Percentiles rank a stretch among this genome's conserved stretches.
Conservation (phyloP, 2,888 invertebrate genomes). For the Nomada ruficornis region DNA sequence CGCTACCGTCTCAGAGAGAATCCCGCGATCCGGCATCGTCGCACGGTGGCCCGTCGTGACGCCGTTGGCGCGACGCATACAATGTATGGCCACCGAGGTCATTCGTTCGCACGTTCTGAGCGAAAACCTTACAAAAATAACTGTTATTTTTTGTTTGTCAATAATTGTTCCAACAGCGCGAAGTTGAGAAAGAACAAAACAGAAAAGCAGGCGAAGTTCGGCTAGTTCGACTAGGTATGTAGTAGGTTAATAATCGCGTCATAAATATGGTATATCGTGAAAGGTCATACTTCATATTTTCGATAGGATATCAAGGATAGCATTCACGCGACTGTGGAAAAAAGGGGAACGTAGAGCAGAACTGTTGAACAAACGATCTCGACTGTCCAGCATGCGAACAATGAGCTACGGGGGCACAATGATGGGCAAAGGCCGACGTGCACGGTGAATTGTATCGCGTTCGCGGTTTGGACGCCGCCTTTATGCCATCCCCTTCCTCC, state of each 20-base stretch:
- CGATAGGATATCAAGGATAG: slow-evolving; percentile 47
- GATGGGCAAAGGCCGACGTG: slow-evolving; percentile 55
- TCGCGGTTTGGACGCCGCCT: slow-evolving; percentile 51
- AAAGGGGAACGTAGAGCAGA: slow-evolving; percentile 37
- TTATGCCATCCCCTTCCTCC: slow-evolving; percentile 55
- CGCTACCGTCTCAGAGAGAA: too few relatives aligned
- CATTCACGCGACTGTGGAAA: slow-evolving; percentile 40
- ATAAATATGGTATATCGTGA: slow-evolving; percentile 38
- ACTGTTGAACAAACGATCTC: slow-evolving; percentile 55
- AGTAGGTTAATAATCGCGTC: slow-evolving; percentile 36
- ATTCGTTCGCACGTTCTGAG: too few relatives aligned
- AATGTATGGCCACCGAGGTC: too few relatives aligned
- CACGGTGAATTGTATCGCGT: slow-evolving; percentile 67
- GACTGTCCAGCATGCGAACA: slow-evolving; percentile 55
- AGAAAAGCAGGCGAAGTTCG: neutral
- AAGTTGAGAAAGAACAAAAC: neutral
- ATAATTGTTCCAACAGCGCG: neutral
- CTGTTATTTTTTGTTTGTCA: too few relatives aligned
- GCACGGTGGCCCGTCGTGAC: too few relatives aligned
- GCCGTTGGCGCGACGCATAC: too few relatives aligned
- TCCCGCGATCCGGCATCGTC: too few relatives aligned
- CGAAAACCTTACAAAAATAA: too few relatives aligned
- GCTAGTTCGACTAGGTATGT: neutral
- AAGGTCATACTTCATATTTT: slow-evolving; percentile 53
- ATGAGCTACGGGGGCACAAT: slow-evolving; percentile 57